Evolutionary conservation across 1,140 invertebrate genomes (phyloP).

Genomic region (Bradynema listronoti): DNA sequence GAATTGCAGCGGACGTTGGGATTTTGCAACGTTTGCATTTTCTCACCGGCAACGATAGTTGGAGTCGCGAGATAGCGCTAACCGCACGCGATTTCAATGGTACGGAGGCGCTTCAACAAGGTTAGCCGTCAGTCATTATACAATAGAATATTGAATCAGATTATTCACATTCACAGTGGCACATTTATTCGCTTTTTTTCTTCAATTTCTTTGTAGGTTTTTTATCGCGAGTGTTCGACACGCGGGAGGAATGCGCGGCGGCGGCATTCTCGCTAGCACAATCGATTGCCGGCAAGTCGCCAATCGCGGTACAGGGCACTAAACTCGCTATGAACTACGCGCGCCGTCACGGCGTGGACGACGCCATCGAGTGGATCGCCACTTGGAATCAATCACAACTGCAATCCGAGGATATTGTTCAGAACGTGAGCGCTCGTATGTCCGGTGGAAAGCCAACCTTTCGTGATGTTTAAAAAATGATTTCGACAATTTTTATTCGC

Average conservation of each 20-base stretch:
- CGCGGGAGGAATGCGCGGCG: constrained; percentile 16
- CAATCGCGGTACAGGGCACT: constrained; percentile 82
- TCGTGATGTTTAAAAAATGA: not conserved
- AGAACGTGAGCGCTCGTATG: constrained; percentile 66
- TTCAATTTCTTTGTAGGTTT: constrained; percentile 30
- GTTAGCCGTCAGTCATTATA: constrained; percentile 23
- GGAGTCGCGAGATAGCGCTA: constrained; percentile 76
- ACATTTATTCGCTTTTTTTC: constrained; percentile 1
- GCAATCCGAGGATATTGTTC: constrained; percentile 80
- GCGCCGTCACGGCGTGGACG: constrained; percentile 63
- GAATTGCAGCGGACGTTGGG: constrained; percentile 88
- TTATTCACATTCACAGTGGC: constrained; percentile 1
- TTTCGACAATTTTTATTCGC: not conserved
- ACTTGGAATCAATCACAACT: constrained; percentile 74
- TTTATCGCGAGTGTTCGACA: constrained; percentile 38
- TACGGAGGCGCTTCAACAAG: constrained; percentile 72
- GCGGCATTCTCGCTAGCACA: constrained; percentile 69
- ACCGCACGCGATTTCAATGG: constrained; percentile 76
- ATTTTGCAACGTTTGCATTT: constrained; percentile 86
- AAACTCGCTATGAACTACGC: constrained; percentile 64
- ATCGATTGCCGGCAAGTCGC: constrained; percentile 77
- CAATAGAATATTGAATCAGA: not conserved
- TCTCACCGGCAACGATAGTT: constrained; percentile 77
- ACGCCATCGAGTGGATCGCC: constrained; percentile 61
- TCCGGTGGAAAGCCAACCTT: constrained; percentile 59